Base-by-base conservation (phyloP, 1,140 invertebrate species). In the Pachyrhynchus sulphureomaculatus region DNA sequence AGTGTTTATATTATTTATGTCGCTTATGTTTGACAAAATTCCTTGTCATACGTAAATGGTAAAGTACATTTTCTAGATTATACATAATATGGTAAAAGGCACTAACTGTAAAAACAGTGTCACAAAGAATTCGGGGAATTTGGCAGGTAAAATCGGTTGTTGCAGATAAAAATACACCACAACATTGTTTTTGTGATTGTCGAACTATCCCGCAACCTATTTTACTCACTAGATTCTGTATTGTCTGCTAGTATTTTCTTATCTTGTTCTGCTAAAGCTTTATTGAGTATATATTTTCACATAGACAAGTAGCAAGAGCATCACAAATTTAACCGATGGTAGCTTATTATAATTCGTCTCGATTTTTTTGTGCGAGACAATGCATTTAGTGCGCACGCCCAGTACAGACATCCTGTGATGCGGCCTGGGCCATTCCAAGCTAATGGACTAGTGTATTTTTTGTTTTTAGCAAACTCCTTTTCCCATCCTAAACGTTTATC, bases 391-490 rank as follows among this genome's bases (percentile, higher is more conserved):
- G 58, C 33, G 33, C 58, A 47, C 49, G 58, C 49, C 58, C 20
- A 15, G 58, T 61, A 53, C 9, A 61, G 49, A 49, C 32, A 45
- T 51, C 17, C 20, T 44, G 58, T 41, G 49, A 18, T 61, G 49
- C 58, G 60, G 60, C 55, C 52, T 56, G 52, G 52, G 23, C 51
- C 60, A 47, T 44, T 24, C 44, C 44, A 56, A 47, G 52, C 53
- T 62, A 56, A 55, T 62, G 52, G 52, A 62, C 60, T 62, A 62
- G 60, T 62, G 60, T 62, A 52, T 62, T 62, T 62, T 55, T 62
- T 60, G 15, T 62, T 62, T 48, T 62, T 62, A 62, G 53, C 53
- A 51, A n/a, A 53, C 12, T 41, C 42, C 44, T 34, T 44, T n/a
- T 26, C 37, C 52, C 21, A 32, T 62, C 51, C 52, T 5, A 49